These are phyloP conservation scores for Actinia equina DNA, from an alignment of 64 coral and sea anemone species.

Conservation along the genomic window DNA sequence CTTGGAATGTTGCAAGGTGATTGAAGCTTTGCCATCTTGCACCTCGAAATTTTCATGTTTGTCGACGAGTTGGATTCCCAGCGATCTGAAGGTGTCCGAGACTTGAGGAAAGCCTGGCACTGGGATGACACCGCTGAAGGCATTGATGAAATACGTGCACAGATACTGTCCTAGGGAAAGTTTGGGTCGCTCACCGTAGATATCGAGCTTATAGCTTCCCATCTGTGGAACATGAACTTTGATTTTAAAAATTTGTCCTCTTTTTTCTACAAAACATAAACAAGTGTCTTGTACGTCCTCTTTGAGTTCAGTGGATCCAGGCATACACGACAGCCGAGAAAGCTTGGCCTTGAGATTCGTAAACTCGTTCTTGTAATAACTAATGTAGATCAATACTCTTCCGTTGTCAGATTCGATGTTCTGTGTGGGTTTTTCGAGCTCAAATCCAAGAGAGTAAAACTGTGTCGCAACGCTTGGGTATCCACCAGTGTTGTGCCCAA, in stretches of 20 bases:
- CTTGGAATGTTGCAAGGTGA: constrained; percentile 20
- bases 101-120: constrained; percentile 65
- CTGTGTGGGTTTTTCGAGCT: constrained; percentile 50
- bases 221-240: constrained; percentile 62
- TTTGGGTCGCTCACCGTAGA: constrained; percentile 50
- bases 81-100: constrained; percentile 31
- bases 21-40: constrained; percentile 19
- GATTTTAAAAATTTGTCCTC: constrained; percentile 30
- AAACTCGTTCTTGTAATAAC: constrained; percentile 39
- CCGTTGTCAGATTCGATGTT: constrained; percentile 68
- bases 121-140: constrained; percentile 25
- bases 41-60: constrained; percentile 45
- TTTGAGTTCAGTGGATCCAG: constrained; percentile 30
- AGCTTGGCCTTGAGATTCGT: constrained; percentile 32
- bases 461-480: constrained; percentile 61
- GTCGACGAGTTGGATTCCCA: constrained; percentile 35
- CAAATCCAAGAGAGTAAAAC: constrained; percentile 59
- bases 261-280: constrained; percentile 51
- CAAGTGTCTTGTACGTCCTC: constrained; percentile 50
- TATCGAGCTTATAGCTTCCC: constrained; percentile 68
- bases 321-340: constrained; percentile 27
- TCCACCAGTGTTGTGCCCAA: constrained; percentile 61
- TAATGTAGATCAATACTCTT: constrained; percentile 38
- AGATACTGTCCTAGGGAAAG: constrained; percentile 22
- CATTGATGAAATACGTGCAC: constrained; percentile 65